These are phyloP conservation scores for Micropterix aruncella DNA, from an alignment of 2,888 invertebrate genomes.

Conservation along the genomic window DNA sequence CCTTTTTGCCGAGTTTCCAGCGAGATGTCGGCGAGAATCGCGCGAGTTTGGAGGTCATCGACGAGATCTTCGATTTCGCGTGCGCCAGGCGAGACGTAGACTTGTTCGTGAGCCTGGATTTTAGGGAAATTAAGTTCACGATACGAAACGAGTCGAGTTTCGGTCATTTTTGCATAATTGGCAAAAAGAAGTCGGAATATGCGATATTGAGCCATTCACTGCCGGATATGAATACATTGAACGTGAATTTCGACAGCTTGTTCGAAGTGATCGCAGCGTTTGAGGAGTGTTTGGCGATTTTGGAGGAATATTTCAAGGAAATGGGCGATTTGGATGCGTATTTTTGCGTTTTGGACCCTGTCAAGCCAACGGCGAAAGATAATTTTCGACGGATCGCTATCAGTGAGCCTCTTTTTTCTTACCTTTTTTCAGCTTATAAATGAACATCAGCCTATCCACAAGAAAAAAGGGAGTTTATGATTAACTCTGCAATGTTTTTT, in stretches of 20 bases:
- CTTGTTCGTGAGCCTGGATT: neutral
- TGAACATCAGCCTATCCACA: too few species aligned
- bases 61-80: neutral
- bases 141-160: neutral
- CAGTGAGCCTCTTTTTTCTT: conserved; percentile 14
- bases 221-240: neutral
- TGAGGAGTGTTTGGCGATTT: conserved; percentile 15
- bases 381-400: conserved; percentile 23
- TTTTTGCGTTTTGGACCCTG: conserved; percentile 26
- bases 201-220: neutral
- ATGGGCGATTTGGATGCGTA: conserved; percentile 24
- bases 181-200: neutral
- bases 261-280: conserved; percentile 6
- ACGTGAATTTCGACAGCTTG: conserved; percentile 4
- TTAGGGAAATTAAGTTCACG: neutral
- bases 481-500: too few species aligned
- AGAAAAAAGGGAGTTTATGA: too few species aligned
- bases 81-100: neutral
- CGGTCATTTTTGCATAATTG: neutral
- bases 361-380: conserved; percentile 19
- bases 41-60: neutral
- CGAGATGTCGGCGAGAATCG: neutral
- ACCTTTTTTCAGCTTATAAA: too few species aligned
- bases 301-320: conserved; percentile 22
- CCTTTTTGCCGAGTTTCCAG: neutral